Evolutionary conservation across 2,888 invertebrate genomes (phyloP).

Genomic region (Clitarchus hookeri): DNA sequence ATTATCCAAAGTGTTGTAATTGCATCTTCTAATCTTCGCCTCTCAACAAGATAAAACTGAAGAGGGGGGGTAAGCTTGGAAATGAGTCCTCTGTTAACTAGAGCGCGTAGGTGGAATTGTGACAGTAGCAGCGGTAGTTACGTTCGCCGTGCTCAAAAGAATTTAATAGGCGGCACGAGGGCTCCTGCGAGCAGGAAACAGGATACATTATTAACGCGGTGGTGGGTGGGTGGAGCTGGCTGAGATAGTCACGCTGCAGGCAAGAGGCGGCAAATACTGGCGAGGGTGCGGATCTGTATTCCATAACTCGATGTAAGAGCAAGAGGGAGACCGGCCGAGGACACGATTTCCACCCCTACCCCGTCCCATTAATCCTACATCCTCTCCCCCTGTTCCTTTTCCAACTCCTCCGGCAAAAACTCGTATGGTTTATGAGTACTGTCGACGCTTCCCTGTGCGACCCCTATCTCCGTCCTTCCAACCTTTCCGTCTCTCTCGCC

Average conservation of each 20-base stretch:
- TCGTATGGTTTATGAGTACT: not conserved
- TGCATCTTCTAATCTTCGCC: too few relatives aligned
- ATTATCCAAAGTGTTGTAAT: too few relatives aligned
- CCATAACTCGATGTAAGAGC: slow-evolving; percentile 14
- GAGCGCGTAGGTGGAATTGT: too few relatives aligned
- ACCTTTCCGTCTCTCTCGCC: not conserved
- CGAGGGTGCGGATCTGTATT: slow-evolving; percentile 14
- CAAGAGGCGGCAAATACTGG: not conserved
- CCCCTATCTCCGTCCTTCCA: not conserved
- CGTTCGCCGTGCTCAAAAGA: too few relatives aligned
- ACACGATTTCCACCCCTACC: not conserved
- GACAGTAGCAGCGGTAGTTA: too few relatives aligned
- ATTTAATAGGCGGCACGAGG: too few relatives aligned
- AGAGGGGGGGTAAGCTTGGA: too few relatives aligned
- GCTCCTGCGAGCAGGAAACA: not conserved
- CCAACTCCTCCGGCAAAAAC: slow-evolving; percentile 4
- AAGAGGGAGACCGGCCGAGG: not conserved
- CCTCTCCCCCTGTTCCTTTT: not conserved
- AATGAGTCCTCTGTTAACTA: too few relatives aligned
- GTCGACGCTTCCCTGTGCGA: slow-evolving; percentile 18
- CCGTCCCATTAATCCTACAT: not conserved
- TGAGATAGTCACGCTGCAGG: not conserved
- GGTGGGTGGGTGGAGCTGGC: not conserved
- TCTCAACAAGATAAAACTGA: too few relatives aligned
- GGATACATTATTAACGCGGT: not conserved